phyloP scores from a whole-genome alignment of 1,140 invertebrate species.

The Branchinecta lindahli region DNA sequence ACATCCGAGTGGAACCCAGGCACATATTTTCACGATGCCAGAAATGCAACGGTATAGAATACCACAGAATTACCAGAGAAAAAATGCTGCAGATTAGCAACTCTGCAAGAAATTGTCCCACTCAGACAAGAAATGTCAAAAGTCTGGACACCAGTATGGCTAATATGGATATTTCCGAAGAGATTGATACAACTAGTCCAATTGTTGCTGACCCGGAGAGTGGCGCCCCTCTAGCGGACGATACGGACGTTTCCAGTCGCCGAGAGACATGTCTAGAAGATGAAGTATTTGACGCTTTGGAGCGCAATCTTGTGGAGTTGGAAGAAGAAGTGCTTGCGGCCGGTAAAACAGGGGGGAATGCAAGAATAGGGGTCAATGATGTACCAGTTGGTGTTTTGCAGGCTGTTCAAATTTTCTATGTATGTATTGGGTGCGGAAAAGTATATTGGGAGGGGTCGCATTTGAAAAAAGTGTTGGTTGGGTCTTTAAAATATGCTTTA shows the following conservation, averaged over 20 bases:
- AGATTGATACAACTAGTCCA: neutral
- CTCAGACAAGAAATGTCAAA: too few species aligned
- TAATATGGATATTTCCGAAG: neutral
- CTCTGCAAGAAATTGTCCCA: neutral
- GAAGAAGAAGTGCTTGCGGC: neutral
- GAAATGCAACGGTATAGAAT: neutral
- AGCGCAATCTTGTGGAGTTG: neutral
- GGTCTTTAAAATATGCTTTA: neutral
- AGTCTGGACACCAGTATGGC: neutral
- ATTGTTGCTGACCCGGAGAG: neutral
- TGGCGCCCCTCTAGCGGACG: neutral
- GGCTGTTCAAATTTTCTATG: neutral
- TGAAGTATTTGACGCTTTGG: neutral
- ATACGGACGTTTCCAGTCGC: neutral
- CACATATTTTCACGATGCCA: neutral
- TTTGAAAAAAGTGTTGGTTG: neutral
- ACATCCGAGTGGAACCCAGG: neutral
- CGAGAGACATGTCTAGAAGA: too few species aligned
- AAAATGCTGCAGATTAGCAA: neutral
- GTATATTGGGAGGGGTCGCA: slow-evolving; percentile 2
- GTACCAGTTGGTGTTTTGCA: neutral
- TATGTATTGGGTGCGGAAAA: neutral
- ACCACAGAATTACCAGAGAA: neutral
- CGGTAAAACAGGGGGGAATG: neutral
- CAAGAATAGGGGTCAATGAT: neutral